Conservation (phyloP, 2,888 invertebrate species). For the Leptopilina drosophilae region DNA sequence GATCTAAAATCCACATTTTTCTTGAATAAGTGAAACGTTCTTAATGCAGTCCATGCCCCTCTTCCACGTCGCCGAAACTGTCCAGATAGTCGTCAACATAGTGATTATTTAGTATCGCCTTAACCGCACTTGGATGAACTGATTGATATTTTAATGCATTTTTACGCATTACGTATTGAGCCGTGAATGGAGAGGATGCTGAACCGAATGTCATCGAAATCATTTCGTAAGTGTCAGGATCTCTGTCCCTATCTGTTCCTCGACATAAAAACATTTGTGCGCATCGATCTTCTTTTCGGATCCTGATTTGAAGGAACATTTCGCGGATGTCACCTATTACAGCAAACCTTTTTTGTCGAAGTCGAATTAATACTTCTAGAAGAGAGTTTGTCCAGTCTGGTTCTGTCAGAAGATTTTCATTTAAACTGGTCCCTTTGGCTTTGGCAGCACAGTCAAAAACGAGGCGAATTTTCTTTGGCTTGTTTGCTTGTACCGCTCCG, state of each 20-base stretch:
- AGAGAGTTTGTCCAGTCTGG: conserved; percentile 21
- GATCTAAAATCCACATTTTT: conserved; percentile 55
- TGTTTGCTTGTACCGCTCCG: conserved; percentile 2
- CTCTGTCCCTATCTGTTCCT: conserved; percentile 13
- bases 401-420: neutral
- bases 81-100: conserved; percentile 63
- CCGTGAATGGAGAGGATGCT: conserved; percentile 46
- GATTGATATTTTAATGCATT: conserved; percentile 56
- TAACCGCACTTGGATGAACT: conserved; percentile 55
- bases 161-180: conserved; percentile 58
- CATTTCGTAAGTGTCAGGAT: conserved; percentile 56
- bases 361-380: conserved; percentile 67
- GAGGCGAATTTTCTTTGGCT: conserved; percentile 1
- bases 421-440: neutral
- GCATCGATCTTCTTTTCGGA: conserved; percentile 58
- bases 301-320: conserved; percentile 65
- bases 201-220: conserved; percentile 60
- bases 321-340: conserved; percentile 66
- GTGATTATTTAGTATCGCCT: conserved; percentile 59
- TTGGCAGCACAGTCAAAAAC: conserved; percentile 37
- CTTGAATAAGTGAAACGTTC: conserved; percentile 50
- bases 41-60: conserved; percentile 54
- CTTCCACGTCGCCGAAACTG: conserved; percentile 53
- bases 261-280: conserved; percentile 58
- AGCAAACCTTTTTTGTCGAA: conserved; percentile 66